Evolutionary conservation across 2,113 vertebrate species (phyloP).

Genomic region (Elgaria multicarinata): DNA sequence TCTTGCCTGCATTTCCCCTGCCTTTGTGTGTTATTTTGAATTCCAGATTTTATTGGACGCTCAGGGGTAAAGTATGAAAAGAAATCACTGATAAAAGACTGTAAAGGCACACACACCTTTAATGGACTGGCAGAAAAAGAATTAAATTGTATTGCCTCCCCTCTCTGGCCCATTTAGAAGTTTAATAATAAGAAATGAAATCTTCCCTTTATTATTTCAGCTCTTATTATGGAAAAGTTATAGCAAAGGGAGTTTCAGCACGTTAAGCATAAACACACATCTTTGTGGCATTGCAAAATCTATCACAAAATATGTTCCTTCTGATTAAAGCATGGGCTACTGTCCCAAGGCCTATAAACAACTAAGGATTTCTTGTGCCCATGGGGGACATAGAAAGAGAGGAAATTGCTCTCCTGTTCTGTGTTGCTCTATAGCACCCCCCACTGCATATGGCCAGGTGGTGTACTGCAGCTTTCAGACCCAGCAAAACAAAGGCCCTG

Average conservation of each 20-base stretch:
- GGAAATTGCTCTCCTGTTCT: not conserved
- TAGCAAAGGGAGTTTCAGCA: conserved; percentile 41
- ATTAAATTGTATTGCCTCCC: conserved; percentile 42
- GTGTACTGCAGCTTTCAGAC: not conserved
- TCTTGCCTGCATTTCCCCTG: not conserved
- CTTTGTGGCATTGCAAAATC: conserved; percentile 39
- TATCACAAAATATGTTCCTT: conserved; percentile 30
- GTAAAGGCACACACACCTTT: conserved; percentile 42
- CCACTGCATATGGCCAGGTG: not conserved
- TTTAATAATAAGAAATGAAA: conserved; percentile 48
- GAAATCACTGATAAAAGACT: conserved; percentile 28
- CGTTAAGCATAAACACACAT: conserved; percentile 42
- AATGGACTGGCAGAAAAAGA: conserved; percentile 47
- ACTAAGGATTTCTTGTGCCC: not conserved
- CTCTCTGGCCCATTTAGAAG: conserved; percentile 21
- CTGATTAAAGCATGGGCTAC: conserved; percentile 31
- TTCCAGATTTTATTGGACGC: conserved; percentile 56
- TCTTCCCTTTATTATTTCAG: conserved; percentile 36
- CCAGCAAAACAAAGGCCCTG: too few species aligned
- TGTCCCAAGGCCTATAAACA: not conserved
- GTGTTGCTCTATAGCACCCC: not conserved
- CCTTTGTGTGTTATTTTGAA: conserved; percentile 52
- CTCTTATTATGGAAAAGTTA: conserved; percentile 41
- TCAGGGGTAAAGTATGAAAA: conserved; percentile 61
- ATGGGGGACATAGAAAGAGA: too few species aligned